Evolutionary conservation across 35 echinoderm and acorn worm species (phyloP).

Genomic region (Amphiura filiformis): DNA sequence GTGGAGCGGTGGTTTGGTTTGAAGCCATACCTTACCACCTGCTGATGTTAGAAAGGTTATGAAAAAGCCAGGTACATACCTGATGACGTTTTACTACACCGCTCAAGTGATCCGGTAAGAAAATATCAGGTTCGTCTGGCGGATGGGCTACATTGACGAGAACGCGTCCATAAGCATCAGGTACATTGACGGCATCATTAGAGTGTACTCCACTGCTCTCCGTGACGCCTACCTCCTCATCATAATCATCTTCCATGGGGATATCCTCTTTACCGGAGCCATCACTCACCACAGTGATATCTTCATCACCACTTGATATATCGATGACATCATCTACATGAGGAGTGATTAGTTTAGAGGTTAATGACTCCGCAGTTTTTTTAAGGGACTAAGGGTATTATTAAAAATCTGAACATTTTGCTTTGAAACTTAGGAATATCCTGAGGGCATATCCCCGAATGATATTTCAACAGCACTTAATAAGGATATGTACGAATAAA

Average conservation of each 20-base stretch:
- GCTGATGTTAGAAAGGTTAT: no score
- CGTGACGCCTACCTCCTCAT: background rate
- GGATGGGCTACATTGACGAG: slow-evolving; percentile 85
- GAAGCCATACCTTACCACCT: no score
- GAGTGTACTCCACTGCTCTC: slow-evolving; percentile 72
- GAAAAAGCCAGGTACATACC: no score
- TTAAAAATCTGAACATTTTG: no score
- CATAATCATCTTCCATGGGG: background rate
- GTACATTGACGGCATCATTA: slow-evolving; percentile 60
- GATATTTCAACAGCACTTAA: no score
- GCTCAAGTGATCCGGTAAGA: slow-evolving; percentile 46
- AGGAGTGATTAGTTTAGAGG: no score
- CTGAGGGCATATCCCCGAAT: no score
- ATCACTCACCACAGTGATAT: slow-evolving; percentile 73
- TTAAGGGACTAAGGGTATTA: no score
- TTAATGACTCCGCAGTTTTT: no score
- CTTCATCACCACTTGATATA: slow-evolving; percentile 90
- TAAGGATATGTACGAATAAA: no score
- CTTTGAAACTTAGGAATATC: no score
- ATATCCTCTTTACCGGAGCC: slow-evolving; percentile 50
- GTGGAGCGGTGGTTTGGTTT: no score
- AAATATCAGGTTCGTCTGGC: slow-evolving; percentile 79
- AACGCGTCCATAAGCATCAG: slow-evolving; percentile 61
- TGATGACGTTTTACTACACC: slow-evolving; percentile 74
- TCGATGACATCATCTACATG: slow-evolving; percentile 60